Base-by-base conservation (phyloP, 2,888 invertebrate genomes). In the Bellardia bayeri region DNA sequence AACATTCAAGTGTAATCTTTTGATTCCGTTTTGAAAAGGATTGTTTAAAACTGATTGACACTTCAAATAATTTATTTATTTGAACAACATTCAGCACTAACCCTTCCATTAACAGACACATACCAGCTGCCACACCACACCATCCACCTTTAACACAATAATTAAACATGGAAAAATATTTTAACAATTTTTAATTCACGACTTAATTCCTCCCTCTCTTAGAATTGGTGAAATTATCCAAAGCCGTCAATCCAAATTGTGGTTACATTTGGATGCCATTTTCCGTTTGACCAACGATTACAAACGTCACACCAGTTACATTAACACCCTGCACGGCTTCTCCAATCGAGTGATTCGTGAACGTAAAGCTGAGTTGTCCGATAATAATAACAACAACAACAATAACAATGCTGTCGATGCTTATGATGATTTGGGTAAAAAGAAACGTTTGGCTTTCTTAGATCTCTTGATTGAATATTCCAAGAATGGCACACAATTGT, bases 211-310 rank as follows among this genome's bases (percentile, higher is more conserved):
- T 23, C 37, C 56, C 14, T 11, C 40, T 14, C 61, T 16, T 75
- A 95, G 95, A 89, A 94, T 95, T 85, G 95, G 95, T 61, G 93
- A 94, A 85, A 94, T 95, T 74, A 93, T 95, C 58, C 94, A 94
- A 90, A 93, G 91, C 69, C 93, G 95, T 51, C 95, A 95, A 93
- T 93, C 94, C 0, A 95, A 94, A 89, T 94, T 97, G 3, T 96
- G 96, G 95, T 92, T 96, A 0, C 95, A 95, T 91, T 91, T 94
- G 13, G 95, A 96, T 87, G 93, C 94, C 4, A 91, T 96, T 69
- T 97, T 96, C 93, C 94, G 95, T 76, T 90, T 95, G 11, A 94
- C 95, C 0, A 91, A 94, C 13, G 92, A 93, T 13, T 96, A 95
- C 30, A 94, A 94, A 90, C 93, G 94, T 69, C 96, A 96, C 91